These are phyloP conservation scores for Anolis carolinensis DNA, from an alignment of 2,113 vertebrate genomes.

Conservation along the genomic window DNA sequence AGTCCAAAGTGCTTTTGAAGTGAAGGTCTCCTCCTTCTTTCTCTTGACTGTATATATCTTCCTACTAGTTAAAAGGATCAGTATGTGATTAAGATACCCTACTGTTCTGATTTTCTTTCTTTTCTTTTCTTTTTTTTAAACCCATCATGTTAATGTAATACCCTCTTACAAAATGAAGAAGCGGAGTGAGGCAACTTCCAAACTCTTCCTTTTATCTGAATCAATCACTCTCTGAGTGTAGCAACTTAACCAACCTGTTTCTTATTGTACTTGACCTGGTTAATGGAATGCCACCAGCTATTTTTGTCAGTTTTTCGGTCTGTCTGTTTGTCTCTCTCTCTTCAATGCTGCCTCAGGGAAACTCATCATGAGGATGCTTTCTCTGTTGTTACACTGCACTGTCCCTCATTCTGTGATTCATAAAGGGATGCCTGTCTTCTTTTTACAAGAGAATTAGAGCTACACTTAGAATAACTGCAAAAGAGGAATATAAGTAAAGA, in stretches of 20 bases:
- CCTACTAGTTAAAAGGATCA: neutral
- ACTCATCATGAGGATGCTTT: neutral
- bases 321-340: neutral
- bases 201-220: neutral
- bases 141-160: neutral
- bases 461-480: neutral
- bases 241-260: neutral
- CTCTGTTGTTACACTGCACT: neutral
- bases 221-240: neutral
- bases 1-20: neutral
- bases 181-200: neutral
- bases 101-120: conserved; percentile 1
- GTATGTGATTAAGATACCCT: neutral
- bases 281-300: neutral
- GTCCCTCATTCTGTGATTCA: neutral
- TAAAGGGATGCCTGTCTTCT: neutral
- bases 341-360: neutral
- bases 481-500: neutral
- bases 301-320: neutral
- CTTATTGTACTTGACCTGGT: neutral
- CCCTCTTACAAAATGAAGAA: neutral
- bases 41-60: neutral
- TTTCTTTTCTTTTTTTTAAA: neutral
- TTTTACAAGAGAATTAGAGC: neutral
- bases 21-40: neutral